Percentiles rank a stretch among this genome's conserved stretches.
Conservation (phyloP, 2,888 invertebrate species). For the Dusona sp. region DNA sequence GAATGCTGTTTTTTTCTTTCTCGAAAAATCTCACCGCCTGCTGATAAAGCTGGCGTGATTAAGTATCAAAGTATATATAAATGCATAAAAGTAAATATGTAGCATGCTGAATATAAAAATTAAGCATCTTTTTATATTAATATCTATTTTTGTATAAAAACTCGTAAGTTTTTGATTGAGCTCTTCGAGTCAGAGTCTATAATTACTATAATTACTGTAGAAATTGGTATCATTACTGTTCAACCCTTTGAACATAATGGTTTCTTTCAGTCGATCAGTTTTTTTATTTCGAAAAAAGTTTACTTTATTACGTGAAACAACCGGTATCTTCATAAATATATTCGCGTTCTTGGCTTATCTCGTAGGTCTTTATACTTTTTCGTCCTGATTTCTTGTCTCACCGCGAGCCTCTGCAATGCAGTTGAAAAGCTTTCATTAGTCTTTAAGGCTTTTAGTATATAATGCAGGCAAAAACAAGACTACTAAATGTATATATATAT, state of each 20-base stretch:
- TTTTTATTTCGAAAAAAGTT: not conserved
- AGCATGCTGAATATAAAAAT: not conserved
- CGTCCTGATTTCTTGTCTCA: constrained; percentile 53
- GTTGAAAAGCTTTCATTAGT: constrained; percentile 73
- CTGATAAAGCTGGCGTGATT: constrained; percentile 7
- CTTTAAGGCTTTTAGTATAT: constrained; percentile 62
- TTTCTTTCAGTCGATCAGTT: not conserved
- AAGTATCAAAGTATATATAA: not conserved
- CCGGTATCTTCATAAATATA: not conserved
- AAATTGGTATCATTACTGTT: not conserved
- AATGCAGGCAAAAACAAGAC: not conserved
- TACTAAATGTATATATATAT: not conserved
- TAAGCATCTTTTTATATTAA: not conserved
- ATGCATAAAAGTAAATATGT: not conserved
- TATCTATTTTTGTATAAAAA: not conserved
- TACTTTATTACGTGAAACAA: not conserved
- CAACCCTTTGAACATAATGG: not conserved
- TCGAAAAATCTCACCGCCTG: constrained; percentile 20
- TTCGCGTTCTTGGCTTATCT: constrained; percentile 17
- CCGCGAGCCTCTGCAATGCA: constrained; percentile 64
- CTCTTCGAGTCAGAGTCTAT: not conserved
- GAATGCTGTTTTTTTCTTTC: constrained; percentile 20
- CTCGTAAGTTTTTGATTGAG: not conserved
- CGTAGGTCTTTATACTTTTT: constrained; percentile 31
- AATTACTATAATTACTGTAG: not conserved